Conservation (phyloP, 2,888 invertebrate genomes). For the Nemapogon koenigi region DNA sequence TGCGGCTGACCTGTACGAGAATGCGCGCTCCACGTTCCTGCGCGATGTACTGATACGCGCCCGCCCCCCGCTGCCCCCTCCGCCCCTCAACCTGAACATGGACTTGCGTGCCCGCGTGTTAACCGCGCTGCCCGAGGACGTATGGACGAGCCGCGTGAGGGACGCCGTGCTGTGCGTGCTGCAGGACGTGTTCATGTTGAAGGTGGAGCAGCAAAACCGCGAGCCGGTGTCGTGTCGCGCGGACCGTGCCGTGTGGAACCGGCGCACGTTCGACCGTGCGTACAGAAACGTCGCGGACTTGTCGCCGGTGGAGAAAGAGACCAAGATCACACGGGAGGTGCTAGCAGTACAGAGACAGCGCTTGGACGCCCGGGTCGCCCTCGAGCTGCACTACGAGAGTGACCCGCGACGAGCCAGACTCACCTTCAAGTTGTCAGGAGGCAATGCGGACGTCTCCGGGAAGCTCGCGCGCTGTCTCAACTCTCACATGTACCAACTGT, state of each 20-base stretch:
- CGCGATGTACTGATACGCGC: too few relatives aligned
- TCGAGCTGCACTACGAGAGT: constrained; percentile 24
- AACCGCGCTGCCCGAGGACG: too few relatives aligned
- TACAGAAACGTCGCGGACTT: constrained; percentile 18
- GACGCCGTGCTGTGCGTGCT: constrained; percentile 20
- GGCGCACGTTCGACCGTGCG: constrained; percentile 25
- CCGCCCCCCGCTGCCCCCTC: too few relatives aligned
- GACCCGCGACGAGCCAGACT: constrained; percentile 23
- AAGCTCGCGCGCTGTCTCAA: constrained; percentile 36
- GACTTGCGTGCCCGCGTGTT: too few relatives aligned
- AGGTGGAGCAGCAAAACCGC: too few relatives aligned
- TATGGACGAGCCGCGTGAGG: constrained; percentile 32
- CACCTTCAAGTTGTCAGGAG: constrained; percentile 20
- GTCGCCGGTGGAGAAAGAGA: constrained; percentile 27
- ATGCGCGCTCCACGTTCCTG: constrained; percentile 24
- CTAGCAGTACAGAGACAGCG: constrained; percentile 20
- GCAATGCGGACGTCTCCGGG: constrained; percentile 25
- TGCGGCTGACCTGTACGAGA: constrained; percentile 30
- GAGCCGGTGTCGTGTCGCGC: too few relatives aligned
- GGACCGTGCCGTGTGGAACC: constrained; percentile 33
- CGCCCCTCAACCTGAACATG: too few relatives aligned
- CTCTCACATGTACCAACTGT: constrained; percentile 23
- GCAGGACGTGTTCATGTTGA: constrained; percentile 23
- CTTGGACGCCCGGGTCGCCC: constrained; percentile 25
- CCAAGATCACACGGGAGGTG: constrained; percentile 30